A percentile compares a stretch with the other conserved stretches of the same genome.
phyloP scores from a whole-genome alignment of 2,797 vertebrate genomes.

The Rhodeus uyekii region DNA sequence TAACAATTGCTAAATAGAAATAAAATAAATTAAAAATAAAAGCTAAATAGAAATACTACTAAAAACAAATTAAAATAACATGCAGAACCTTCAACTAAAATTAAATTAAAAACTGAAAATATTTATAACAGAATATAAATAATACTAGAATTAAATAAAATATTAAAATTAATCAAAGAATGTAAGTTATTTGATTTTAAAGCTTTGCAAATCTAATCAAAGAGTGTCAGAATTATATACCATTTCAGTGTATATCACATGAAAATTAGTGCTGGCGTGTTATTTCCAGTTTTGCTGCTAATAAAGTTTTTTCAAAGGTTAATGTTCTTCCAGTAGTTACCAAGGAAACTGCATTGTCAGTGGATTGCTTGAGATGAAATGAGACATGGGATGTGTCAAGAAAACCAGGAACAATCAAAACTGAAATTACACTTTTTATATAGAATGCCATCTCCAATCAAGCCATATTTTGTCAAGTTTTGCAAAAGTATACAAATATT shows the following conservation, averaged over 20 bases:
- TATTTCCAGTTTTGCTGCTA: background rate
- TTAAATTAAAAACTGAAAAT: background rate
- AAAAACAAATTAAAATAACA: background rate
- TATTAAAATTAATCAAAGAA: background rate
- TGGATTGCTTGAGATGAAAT: background rate
- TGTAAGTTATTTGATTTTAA: background rate
- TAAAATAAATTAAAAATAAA: background rate
- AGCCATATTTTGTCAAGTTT: background rate
- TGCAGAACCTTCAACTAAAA: background rate
- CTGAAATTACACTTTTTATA: background rate
- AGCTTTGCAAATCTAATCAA: background rate
- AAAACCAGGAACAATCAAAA: background rate
- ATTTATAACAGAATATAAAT: background rate
- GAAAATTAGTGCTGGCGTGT: background rate
- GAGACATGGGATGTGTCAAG: slow-evolving; percentile 5
- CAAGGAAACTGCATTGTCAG: slow-evolving; percentile 30
- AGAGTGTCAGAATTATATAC: background rate
- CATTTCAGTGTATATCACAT: background rate
- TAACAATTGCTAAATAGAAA: background rate
- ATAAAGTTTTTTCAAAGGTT: background rate
- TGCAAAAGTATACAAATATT: background rate
- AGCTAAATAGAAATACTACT: background rate
- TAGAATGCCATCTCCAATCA: background rate
- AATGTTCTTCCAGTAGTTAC: slow-evolving; percentile 18
- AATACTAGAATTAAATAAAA: background rate